Base-by-base conservation (phyloP, 2,888 invertebrate species). In the Hydroisotoma schaefferi region DNA sequence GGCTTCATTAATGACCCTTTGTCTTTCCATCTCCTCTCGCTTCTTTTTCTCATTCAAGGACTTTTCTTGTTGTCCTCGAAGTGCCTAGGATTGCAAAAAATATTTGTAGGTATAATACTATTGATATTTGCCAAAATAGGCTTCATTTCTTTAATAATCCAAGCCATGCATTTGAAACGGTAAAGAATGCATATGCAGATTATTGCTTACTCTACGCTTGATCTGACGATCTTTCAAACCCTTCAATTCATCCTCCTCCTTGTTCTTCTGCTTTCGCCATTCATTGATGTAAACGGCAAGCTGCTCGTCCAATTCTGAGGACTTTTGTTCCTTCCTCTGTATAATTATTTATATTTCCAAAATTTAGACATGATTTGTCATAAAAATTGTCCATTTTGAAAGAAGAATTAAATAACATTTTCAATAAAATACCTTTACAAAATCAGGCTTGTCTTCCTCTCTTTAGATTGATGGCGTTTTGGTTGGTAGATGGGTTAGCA, bases 231-330 rank as follows among this genome's bases (percentile, higher is more conserved):
- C 67, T 26, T 67, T 67, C 29, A 67, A 44, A 2, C 25, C 5
- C 22, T 60, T 44, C 22, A 67, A 60, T 54, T 67, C 67, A 22
- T 67, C 67, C 22, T 62, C 65, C 33, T 67, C 67, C 52, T 62
- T 65, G 4, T 51, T 37, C 28, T 56, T 60, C 33, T 67, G 67
- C 55, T 65, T 61, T 28, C 67, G 59, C 67, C 67, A 67, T 53
- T 67, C 67, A n/a, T 65, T 62, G 56, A 67, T 67, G 63, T 67
- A 65, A 55, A 58, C 62, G 20, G 57, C 53, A 20, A 65, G 61
- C 47, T 67, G 63, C 28, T 62, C 65, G 40, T 67, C 65, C 12
- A 65, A 55, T 53, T 61, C 63, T 38, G 62, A 64, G 40, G 44
- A 51, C 52, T 64, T 56, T 57, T 63, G 53, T 52, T 63, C 60